Base-by-base conservation (phyloP, 2,888 invertebrate genomes). In the Napeogenes inachia region DNA sequence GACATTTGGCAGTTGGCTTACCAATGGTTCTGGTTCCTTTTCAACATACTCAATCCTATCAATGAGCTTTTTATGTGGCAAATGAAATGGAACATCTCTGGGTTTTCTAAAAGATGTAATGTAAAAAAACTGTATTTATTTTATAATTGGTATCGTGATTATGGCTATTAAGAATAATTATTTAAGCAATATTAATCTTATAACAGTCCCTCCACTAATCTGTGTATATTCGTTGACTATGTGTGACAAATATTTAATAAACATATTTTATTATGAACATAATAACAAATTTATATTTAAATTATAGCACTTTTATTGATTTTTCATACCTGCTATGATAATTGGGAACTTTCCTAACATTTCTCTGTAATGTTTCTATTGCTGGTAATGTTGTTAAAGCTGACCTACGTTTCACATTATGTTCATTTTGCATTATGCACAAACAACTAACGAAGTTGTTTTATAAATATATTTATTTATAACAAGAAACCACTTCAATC, bases 31-130 rank as follows among this genome's bases (percentile, higher is more conserved):
- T 0, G 91, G 90, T 62, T 84, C 81, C 64, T 85, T 81, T 69
- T 85, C 88, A 42, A 92, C 91, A 71, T 84, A 89, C 76, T 93
- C 93, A 62, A 93, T 92, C 77, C 92, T 92, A 69, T 93, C 92
- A 65, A 93, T 75, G 33, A 93, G 76, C 70, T 92, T 92, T 71
- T 90, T 92, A 71, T 93, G 93, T 0, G 93, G 93, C 62, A 92
- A 78, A 72, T 93, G 92, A 71, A 93, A 93, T 5, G 92, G 91
- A 56, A 93, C 82, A 56, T 87, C 86, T 4, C 80, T 74, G 2
- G 83, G 68, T 70, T 81, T 86, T 64, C 89, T 90, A 75, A 45
- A 79, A 50, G 8, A 30, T 1, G 4, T 10, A 30, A 10, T 74
- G 62, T 54, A 61, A 60, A 57, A 1, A 57, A 61, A 21, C 57